Conservation (phyloP, 2,888 invertebrate species). For the Galeopsomyia nigrocyanea region DNA sequence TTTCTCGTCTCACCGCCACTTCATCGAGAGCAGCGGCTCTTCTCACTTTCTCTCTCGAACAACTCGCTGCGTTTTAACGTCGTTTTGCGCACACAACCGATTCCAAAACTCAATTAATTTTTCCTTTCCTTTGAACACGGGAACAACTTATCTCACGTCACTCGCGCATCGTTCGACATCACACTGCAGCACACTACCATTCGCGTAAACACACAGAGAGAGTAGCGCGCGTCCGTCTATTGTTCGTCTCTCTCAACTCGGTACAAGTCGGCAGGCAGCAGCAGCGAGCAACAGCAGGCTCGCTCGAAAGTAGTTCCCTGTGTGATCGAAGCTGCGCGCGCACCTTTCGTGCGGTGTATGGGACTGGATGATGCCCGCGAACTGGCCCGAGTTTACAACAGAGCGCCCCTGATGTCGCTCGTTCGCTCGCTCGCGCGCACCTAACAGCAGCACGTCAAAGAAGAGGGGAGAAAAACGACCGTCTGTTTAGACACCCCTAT, state of each 20-base stretch:
- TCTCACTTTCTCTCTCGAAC: slow-evolving; percentile 30
- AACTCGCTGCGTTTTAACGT: too few relatives aligned
- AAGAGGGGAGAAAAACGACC: background rate
- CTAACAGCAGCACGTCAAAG: too few relatives aligned
- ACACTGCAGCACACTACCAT: slow-evolving; percentile 22
- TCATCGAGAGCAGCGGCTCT: slow-evolving; percentile 42
- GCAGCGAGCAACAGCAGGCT: too few relatives aligned
- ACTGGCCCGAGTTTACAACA: slow-evolving; percentile 33
- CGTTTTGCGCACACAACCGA: too few relatives aligned
- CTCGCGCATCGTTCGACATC: too few relatives aligned
- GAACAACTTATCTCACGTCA: slow-evolving; percentile 14
- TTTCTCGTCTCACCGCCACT: slow-evolving; percentile 23
- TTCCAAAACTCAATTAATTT: too few relatives aligned
- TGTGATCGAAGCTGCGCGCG: slow-evolving; percentile 58
- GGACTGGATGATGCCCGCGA: slow-evolving; percentile 43
- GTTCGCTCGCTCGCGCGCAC: background rate
- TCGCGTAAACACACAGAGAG: slow-evolving; percentile 19
- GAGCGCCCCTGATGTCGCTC: background rate
- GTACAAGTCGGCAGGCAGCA: slow-evolving; percentile 38
- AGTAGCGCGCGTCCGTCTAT: slow-evolving; percentile 68
- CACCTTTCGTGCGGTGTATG: slow-evolving; percentile 53
- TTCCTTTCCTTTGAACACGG: background rate
- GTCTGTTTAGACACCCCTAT: slow-evolving; percentile 23
- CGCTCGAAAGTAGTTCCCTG: slow-evolving; percentile 65
- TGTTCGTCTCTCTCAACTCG: slow-evolving; percentile 65